Evolutionary conservation across 2,113 vertebrate species (phyloP).

Genomic region (Taurulus bubalis): DNA sequence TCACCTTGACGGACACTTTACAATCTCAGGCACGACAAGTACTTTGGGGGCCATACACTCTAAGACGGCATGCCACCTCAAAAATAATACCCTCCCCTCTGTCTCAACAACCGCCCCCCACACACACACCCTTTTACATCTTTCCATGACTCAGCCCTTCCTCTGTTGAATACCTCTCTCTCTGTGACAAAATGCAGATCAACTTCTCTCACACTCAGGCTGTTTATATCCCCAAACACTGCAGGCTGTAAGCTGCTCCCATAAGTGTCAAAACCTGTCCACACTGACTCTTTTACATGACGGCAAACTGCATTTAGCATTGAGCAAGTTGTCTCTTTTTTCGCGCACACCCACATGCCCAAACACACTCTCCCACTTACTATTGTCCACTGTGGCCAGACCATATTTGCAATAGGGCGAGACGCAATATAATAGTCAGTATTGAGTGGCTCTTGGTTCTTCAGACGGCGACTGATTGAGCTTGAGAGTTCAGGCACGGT

Average conservation of each 20-base stretch:
- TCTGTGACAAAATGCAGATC: constrained; percentile 78
- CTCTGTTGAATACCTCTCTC: constrained; percentile 66
- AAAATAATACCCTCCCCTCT: constrained; percentile 67
- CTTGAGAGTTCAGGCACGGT: constrained; percentile 79
- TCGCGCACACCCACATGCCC: constrained; percentile 31
- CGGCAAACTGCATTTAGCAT: constrained; percentile 61
- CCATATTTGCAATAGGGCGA: constrained; percentile 48
- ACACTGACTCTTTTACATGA: constrained; percentile 68
- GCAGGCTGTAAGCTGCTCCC: constrained; percentile 67
- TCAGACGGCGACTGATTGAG: constrained; percentile 75
- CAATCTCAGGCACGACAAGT: constrained; percentile 71
- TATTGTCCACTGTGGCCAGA: constrained; percentile 72
- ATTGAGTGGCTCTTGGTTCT: constrained; percentile 70
- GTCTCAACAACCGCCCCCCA: constrained; percentile 51
- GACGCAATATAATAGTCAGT: constrained; percentile 76
- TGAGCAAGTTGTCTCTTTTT: constrained; percentile 51
- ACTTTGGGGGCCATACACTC: constrained; percentile 50
- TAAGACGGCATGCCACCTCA: constrained; percentile 64
- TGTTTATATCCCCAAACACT: constrained; percentile 79
- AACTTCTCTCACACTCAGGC: constrained; percentile 69
- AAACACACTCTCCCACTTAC: constrained; percentile 71
- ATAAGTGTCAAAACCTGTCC: constrained; percentile 77
- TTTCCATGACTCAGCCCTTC: constrained; percentile 80
- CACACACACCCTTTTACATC: constrained; percentile 37
- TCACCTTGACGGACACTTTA: constrained; percentile 75